Evolutionary conservation across 1,140 invertebrate species (phyloP), one percentile per base, ranked within the genome.

Genomic region (Drosophila ohnishii): DNA sequence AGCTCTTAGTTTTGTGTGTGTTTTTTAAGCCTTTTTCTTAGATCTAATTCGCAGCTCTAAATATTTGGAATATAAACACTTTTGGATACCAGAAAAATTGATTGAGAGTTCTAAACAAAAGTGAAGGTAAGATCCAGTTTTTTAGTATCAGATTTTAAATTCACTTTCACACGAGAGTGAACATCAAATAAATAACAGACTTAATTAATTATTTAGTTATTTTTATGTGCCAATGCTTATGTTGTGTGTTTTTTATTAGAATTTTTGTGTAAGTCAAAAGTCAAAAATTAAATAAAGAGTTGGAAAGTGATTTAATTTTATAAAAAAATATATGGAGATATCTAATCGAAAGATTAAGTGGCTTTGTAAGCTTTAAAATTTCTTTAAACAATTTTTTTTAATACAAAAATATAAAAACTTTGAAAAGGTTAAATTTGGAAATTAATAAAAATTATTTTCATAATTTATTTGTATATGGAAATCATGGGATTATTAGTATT

Each of bases 91-190:
- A 14, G 25, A 6, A 59, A 19, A 59, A n/a, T 19, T 25, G 59
- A 28, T 48, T 50, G 14, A 71, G 22, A 71, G 55, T 71, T 71
- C 42, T 48, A 59, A 48, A 48, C 51, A 30, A 58, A 71, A 71
- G 67, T 71, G 51, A 59, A 71, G 67, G 67, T 71, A 71, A 71
- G 67, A 70, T 22, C 67, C 42, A 50, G 67, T 71, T 71, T 59
- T 28, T 48, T 48, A 51, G 22, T 53, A 70, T 65, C 37, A 5
- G n/a, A 42, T 53, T 44, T 45, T 48, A 40, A 58, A 57, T 69
- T 34, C 19, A 40, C 35, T 57, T 47, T 58, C 40, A 19, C 45
- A 34, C 34, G 39, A 67, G 51, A 51, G 22, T 22, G 19, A 47
- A 57, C 5, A 57, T 48, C 28, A 14, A 66, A 70, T 58, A 70